Evolutionary conservation across 2,888 invertebrate genomes (phyloP).

Genomic region (Dynastes grantii): DNA sequence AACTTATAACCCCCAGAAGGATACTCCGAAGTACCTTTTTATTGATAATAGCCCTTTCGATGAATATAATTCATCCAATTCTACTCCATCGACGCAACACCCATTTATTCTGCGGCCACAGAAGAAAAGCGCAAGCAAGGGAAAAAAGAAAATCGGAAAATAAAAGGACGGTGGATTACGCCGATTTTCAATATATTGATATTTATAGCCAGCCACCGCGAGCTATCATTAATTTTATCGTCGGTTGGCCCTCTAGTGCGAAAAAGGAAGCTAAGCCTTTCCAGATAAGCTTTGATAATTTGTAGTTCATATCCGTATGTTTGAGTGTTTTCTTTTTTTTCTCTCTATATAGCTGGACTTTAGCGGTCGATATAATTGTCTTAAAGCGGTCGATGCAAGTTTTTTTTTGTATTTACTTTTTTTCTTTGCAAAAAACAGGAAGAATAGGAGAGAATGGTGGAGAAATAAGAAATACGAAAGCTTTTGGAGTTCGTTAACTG

Average conservation of each 20-base stretch:
- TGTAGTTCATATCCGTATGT: constrained; percentile 18
- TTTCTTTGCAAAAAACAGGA: too few relatives aligned
- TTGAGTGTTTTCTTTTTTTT: too few relatives aligned
- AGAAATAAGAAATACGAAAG: too few relatives aligned
- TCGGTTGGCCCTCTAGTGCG: background rate
- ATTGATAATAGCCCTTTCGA: too few relatives aligned
- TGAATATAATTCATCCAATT: background rate
- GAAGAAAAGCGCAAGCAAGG: background rate
- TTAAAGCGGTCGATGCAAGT: background rate
- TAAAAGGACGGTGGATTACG: constrained; percentile 5
- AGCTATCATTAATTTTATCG: constrained; percentile 32
- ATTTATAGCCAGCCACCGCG: constrained; percentile 13
- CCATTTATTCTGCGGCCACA: background rate
- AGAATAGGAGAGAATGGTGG: too few relatives aligned
- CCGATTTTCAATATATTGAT: constrained; percentile 29
- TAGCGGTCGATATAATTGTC: background rate
- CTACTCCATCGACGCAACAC: background rate
- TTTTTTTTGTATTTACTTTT: too few relatives aligned
- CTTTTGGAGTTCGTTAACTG: too few relatives aligned
- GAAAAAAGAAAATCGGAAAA: constrained; percentile 16
- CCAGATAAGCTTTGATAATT: constrained; percentile 21
- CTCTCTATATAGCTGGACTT: background rate
- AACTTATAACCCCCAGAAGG: too few relatives aligned
- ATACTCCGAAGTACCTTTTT: too few relatives aligned
- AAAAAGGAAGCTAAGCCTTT: background rate